A percentile compares a stretch with the other conserved stretches of the same genome.
Conservation (phyloP, 1,140 invertebrate species). For the Hirudo medicinalis region DNA sequence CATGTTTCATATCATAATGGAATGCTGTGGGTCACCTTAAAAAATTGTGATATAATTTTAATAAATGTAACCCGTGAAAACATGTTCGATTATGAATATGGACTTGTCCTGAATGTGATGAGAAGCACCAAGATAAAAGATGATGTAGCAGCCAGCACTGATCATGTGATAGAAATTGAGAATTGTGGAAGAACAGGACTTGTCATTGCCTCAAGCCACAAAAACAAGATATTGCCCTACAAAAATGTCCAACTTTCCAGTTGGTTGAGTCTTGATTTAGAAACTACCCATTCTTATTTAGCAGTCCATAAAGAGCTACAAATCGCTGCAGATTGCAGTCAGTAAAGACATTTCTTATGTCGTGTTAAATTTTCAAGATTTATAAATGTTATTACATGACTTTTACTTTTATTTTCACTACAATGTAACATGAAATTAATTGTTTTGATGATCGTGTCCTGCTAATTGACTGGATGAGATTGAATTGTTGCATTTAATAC, state of each 20-base stretch:
- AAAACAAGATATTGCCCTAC: constrained; percentile 2
- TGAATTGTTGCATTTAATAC: constrained; percentile 1
- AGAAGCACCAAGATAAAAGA: not conserved
- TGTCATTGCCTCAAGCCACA: not conserved
- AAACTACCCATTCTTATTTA: not conserved
- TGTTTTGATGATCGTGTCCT: not conserved
- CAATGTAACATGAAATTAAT: too few species aligned
- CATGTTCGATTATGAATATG: not conserved
- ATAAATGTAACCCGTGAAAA: constrained; percentile 3
- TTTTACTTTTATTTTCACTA: too few species aligned
- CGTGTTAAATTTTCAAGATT: too few species aligned
- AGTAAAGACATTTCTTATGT: not conserved
- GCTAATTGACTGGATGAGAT: not conserved
- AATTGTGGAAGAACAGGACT: not conserved
- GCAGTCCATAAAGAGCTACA: not conserved
- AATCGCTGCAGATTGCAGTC: not conserved
- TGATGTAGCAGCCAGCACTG: not conserved
- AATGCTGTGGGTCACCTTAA: not conserved
- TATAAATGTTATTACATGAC: too few species aligned
- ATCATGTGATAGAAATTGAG: not conserved
- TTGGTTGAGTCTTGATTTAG: not conserved
- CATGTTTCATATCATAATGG: not conserved
- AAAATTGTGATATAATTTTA: not conserved
- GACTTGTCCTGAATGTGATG: constrained; percentile 3
- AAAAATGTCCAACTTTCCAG: not conserved